phyloP scores from a whole-genome alignment of 2,888 invertebrate species.

The Busseola fusca region DNA sequence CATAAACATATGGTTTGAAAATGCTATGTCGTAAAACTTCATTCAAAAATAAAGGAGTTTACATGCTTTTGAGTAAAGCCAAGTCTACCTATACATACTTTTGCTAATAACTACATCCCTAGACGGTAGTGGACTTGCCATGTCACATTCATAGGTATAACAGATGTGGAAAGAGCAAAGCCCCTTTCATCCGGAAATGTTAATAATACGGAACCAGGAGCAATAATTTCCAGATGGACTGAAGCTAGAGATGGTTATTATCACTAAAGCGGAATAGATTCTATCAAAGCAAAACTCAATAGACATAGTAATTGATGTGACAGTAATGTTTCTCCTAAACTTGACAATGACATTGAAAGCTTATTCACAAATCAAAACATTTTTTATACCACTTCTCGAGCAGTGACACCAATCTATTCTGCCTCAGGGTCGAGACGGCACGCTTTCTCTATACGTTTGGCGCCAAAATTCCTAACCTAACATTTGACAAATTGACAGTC shows the following conservation, averaged over 20 bases:
- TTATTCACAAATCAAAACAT: conserved; percentile 40
- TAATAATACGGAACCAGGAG: conserved; percentile 13
- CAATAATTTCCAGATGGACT: conserved; percentile 1
- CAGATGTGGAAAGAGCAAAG: background rate
- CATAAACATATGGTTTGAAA: too few species aligned
- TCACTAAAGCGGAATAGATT: background rate
- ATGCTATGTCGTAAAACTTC: too few species aligned
- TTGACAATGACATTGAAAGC: conserved; percentile 47
- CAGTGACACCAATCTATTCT: conserved; percentile 74
- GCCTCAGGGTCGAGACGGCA: conserved; percentile 73
- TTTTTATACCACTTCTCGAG: conserved; percentile 62
- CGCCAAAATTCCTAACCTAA: conserved; percentile 84
- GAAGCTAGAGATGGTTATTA: background rate
- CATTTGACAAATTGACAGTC: conserved; percentile 70
- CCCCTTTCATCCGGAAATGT: conserved; percentile 11
- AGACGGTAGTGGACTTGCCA: background rate
- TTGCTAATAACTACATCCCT: background rate
- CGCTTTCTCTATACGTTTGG: conserved; percentile 81
- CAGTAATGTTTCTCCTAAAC: conserved; percentile 11
- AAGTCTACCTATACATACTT: too few species aligned
- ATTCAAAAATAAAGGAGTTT: too few species aligned
- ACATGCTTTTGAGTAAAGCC: too few species aligned
- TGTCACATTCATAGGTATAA: background rate
- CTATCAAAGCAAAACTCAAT: conserved; percentile 1
- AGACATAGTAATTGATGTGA: conserved; percentile 21